Conservation (phyloP, 1,140 invertebrate species). For the Anagrus nilaparvatae region DNA sequence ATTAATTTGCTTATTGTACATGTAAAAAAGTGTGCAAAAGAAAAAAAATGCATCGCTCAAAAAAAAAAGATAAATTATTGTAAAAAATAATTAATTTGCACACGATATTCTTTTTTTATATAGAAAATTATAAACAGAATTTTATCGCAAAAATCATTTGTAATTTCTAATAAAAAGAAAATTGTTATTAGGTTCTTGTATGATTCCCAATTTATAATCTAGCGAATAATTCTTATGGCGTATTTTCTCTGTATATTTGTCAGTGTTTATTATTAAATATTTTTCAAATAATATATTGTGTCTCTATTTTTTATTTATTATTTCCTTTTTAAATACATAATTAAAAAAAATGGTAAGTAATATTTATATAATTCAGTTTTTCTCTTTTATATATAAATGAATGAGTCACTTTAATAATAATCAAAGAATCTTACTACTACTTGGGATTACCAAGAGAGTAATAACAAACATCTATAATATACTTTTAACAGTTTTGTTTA, state of each 20-base stretch:
- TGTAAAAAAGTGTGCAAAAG: background rate
- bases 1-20: background rate
- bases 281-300: slow-evolving; percentile 35
- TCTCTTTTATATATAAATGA: slow-evolving; percentile 11
- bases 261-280: slow-evolving; percentile 45
- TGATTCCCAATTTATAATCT: too few species aligned
- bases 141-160: slow-evolving; percentile 30
- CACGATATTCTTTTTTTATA: slow-evolving; percentile 27
- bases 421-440: background rate
- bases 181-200: slow-evolving; percentile 42
- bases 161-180: slow-evolving; percentile 40
- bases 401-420: background rate
- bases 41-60: slow-evolving; percentile 3
- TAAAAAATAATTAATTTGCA: slow-evolving; percentile 20
- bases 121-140: slow-evolving; percentile 27
- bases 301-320: slow-evolving; percentile 14
- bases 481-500: too few species aligned
- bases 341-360: too few species aligned
- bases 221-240: slow-evolving; percentile 41
- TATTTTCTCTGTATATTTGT: slow-evolving; percentile 44
- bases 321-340: slow-evolving; percentile 15
- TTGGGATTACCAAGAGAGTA: background rate
- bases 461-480: background rate
- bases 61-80: slow-evolving; percentile 15
- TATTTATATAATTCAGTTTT: slow-evolving; percentile 17